These are phyloP conservation scores for Crambe crambe DNA, from an alignment of 37 sponge, comb jelly and placozoan genomes.

Conservation along the genomic window DNA sequence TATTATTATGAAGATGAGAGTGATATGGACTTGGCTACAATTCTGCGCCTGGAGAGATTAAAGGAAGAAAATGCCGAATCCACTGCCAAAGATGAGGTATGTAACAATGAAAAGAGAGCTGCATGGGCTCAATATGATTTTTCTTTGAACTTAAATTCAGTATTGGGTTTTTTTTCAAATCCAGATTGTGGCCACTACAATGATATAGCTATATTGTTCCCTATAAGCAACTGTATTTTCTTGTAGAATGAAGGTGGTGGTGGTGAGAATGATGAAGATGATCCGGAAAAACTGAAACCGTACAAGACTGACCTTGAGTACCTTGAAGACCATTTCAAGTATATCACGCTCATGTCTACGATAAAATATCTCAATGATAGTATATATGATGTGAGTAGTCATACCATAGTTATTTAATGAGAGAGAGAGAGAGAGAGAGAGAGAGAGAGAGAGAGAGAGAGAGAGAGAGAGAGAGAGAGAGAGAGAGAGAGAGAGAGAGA, in stretches of 20 bases:
- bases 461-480: too few relatives aligned
- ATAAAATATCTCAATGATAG: too few relatives aligned
- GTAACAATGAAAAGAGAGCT: too few relatives aligned
- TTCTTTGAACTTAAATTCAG: too few relatives aligned
- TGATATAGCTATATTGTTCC: not conserved
- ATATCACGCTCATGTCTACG: conserved; percentile 8
- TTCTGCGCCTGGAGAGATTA: conserved; percentile 34
- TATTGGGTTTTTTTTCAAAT: too few relatives aligned
- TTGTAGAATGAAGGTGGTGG: not conserved
- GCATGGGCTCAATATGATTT: too few relatives aligned
- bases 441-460: too few relatives aligned
- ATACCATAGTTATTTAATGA: too few relatives aligned
- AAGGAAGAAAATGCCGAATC: conserved; percentile 35
- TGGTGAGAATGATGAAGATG: conserved; percentile 14
- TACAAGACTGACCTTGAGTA: conserved; percentile 89
- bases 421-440: too few relatives aligned
- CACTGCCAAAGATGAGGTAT: not conserved
- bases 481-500: too few relatives aligned
- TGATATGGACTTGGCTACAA: conserved; percentile 18
- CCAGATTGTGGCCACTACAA: not conserved
- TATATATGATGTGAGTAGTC: too few relatives aligned
- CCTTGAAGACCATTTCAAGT: conserved; percentile 73
- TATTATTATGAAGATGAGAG: not conserved
- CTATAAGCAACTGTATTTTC: too few relatives aligned
- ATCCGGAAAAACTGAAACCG: conserved; percentile 60